Evolutionary conservation across 1,140 invertebrate species (phyloP).

Genomic region (Lasaia peninsularis): DNA sequence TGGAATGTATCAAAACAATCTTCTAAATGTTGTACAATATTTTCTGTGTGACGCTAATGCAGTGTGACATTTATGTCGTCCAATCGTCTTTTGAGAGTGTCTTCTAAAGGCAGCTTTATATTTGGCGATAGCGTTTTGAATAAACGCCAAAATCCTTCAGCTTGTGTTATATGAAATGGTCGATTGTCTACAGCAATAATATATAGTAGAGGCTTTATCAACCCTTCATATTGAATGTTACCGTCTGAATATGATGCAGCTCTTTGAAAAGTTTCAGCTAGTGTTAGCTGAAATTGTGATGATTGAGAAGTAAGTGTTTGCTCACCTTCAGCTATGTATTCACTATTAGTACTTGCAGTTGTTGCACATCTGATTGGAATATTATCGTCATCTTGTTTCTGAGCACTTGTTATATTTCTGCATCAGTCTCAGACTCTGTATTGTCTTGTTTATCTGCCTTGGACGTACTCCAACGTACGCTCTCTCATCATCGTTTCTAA

Average conservation of each 20-base stretch:
- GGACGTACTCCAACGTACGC: neutral
- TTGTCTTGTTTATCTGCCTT: neutral
- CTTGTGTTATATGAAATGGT: neutral
- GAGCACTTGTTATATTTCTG: too few relatives aligned
- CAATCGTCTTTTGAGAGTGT: neutral
- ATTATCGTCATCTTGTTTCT: too few relatives aligned
- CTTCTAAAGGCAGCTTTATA: neutral
- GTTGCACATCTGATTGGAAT: too few relatives aligned
- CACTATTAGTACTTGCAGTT: too few relatives aligned
- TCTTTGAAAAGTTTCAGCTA: neutral
- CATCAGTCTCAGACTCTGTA: neutral
- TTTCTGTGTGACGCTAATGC: neutral
- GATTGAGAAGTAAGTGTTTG: neutral
- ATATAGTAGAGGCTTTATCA: neutral
- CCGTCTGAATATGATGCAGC: neutral
- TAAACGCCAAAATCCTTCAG: neutral
- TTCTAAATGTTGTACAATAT: neutral
- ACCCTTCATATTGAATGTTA: neutral
- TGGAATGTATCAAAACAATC: too few relatives aligned
- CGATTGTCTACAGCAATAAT: neutral
- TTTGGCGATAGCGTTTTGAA: neutral
- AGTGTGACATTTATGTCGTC: neutral
- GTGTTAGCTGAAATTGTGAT: neutral
- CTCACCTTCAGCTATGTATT: neutral
- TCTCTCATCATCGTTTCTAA: neutral